Base-by-base conservation (phyloP, 1,140 invertebrate genomes). In the Himalopsyche phryganea region DNA sequence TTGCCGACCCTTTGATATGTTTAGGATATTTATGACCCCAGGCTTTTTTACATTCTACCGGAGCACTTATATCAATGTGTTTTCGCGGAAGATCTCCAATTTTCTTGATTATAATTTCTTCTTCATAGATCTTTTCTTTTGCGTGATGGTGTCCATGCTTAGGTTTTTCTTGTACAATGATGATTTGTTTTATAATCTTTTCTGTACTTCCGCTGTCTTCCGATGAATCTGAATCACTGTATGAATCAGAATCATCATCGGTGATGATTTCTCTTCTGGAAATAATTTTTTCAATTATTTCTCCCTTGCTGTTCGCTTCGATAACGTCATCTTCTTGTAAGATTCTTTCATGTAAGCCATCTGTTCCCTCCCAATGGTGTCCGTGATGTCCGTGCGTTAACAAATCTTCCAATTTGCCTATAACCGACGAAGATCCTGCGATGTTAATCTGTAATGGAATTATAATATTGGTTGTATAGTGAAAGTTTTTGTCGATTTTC, bases 21-120 rank as follows among this genome's bases (percentile, higher is more conserved):
- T 33, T 38, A 13, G 13, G 17, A n/a, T 38, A 19, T 17, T 40
- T 19, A 11, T 18, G 33, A 32, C 7, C 35, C 18, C 14, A 11
- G 23, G n/a, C 45, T 46, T 46, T 44, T n/a, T 20, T 46, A 20
- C 44, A 7, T 46, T 46, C 10, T 28, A 6, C 19, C 9, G 10
- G 42, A 45, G 0, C 20, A 23, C 33, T 28, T 28, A n/a, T 13
- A 51, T 45, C 5, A 15, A 28, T 28, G 9, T 28, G 23, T 5
- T 28, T 28, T 28, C 9, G 3, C 3, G 53, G 19, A 20, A 40
- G 44, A 11, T 48, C 45, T 10, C 60, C 55, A 35, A 59, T 49
- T 52, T 63, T 63, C 38, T 63, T 63, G 15, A 63, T 63, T 1
- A 63, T 44, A 9, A 58, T 56, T 52, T 63, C 61, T 56, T 63